Evolutionary conservation across 1,140 invertebrate species (phyloP).

Genomic region (Paramacrobiotus metropolitanus): DNA sequence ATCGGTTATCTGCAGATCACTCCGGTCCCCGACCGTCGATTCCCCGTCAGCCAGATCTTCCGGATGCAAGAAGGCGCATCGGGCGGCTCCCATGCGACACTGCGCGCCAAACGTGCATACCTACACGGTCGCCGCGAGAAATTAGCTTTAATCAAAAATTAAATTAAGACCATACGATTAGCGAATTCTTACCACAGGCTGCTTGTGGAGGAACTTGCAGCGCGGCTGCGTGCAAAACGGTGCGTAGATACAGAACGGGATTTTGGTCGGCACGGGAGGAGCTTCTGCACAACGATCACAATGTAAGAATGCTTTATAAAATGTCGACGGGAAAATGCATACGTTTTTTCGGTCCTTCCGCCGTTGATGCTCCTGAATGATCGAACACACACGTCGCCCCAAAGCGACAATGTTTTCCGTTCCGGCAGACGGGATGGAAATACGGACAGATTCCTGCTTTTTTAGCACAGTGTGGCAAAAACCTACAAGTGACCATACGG

Average conservation of each 20-base stretch:
- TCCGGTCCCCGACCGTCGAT: not conserved
- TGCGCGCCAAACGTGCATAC: not conserved
- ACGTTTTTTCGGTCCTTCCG: too few relatives aligned
- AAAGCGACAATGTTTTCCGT: not conserved
- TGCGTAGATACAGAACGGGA: not conserved
- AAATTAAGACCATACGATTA: too few relatives aligned
- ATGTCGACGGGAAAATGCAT: too few relatives aligned
- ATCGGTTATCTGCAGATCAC: not conserved
- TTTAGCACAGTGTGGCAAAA: not conserved
- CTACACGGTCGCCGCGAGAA: not conserved
- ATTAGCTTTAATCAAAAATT: not conserved
- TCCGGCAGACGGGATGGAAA: not conserved
- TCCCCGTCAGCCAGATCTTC: not conserved
- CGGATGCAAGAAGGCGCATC: not conserved
- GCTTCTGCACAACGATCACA: too few relatives aligned
- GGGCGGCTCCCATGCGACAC: not conserved
- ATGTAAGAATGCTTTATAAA: too few relatives aligned
- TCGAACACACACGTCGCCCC: not conserved
- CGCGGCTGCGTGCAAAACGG: not conserved
- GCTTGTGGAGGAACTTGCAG: not conserved
- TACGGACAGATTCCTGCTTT: not conserved
- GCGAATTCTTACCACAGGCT: not conserved
- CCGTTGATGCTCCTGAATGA: not conserved
- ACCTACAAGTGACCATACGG: too few relatives aligned
- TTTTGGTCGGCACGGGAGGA: not conserved